Percentiles rank a stretch among this genome's conserved stretches.
Evolutionary conservation across 2,888 invertebrate species (phyloP).

Genomic region (Agonopterix heracliana): DNA sequence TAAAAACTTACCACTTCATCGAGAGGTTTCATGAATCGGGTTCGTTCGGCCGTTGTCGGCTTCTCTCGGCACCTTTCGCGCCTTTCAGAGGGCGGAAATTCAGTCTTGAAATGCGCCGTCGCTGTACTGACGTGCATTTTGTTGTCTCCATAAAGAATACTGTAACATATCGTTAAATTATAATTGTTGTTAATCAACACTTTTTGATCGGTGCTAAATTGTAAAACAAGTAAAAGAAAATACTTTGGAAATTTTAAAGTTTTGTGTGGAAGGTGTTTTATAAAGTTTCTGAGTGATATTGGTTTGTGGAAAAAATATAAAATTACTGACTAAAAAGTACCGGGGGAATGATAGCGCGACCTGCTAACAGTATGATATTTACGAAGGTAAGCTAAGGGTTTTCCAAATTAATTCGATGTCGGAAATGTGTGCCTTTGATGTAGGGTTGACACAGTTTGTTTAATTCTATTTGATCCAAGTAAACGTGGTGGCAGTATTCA

Average conservation of each 20-base stretch:
- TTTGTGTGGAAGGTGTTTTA: conserved; percentile 33
- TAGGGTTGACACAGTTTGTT: too few relatives aligned
- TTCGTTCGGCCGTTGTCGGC: conserved; percentile 20
- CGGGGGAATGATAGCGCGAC: conserved; percentile 43
- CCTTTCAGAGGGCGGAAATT: conserved; percentile 57
- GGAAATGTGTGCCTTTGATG: too few relatives aligned
- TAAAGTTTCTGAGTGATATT: conserved; percentile 45
- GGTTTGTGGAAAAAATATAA: conserved; percentile 42
- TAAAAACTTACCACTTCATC: conserved; percentile 75
- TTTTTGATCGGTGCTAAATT: conserved; percentile 20
- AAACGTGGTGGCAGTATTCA: too few relatives aligned
- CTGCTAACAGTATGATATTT: conserved; percentile 46
- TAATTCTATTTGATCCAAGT: too few relatives aligned
- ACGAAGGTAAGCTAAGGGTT: conserved; percentile 44
- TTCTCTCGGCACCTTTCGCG: conserved; percentile 33
- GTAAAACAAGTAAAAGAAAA: conserved; percentile 11
- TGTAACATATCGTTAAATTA: conserved; percentile 53
- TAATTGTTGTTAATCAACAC: conserved; percentile 33
- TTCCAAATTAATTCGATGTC: neutral
- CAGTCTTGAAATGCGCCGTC: conserved; percentile 45
- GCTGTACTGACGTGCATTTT: conserved; percentile 33
- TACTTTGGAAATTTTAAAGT: conserved; percentile 15
- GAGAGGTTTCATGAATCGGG: conserved; percentile 64
- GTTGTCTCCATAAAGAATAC: conserved; percentile 18
- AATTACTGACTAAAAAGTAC: conserved; percentile 44